Evolutionary conservation across 2,888 invertebrate genomes (phyloP).

Genomic region (Cosmopolites sordidus): DNA sequence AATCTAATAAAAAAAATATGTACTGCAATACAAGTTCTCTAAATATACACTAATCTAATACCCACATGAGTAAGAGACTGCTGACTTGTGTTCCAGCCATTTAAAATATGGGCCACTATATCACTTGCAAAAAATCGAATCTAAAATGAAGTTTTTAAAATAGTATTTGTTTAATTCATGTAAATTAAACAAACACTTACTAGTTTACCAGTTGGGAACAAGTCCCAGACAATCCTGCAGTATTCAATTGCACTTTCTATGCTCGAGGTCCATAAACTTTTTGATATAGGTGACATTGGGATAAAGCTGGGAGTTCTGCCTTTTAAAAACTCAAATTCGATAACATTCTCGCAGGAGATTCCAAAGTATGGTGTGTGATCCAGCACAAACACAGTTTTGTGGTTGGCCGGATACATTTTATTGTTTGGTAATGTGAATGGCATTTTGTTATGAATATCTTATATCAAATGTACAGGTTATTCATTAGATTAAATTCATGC

Average conservation of each 20-base stretch:
- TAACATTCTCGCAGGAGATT: conserved; percentile 73
- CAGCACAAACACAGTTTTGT: conserved; percentile 93
- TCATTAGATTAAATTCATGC: too few relatives aligned
- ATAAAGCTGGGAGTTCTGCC: conserved; percentile 66
- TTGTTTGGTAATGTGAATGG: conserved; percentile 56
- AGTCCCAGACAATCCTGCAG: conserved; percentile 93
- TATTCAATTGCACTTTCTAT: conserved; percentile 95
- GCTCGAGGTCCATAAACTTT: conserved; percentile 94
- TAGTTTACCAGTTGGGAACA: conserved; percentile 88
- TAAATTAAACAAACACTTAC: conserved; percentile 49
- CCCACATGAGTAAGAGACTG: conserved; percentile 84
- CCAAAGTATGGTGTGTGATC: conserved; percentile 92
- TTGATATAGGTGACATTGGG: conserved; percentile 78
- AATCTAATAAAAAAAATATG: conserved; percentile 53
- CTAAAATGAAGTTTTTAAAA: conserved; percentile 47
- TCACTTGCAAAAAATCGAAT: conserved; percentile 85
- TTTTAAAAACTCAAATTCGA: conserved; percentile 79
- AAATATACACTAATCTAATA: conserved; percentile 28
- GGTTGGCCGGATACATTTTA: conserved; percentile 52
- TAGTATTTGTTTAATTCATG: too few relatives aligned
- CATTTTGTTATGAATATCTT: conserved; percentile 34
- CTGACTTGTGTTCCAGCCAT: conserved; percentile 77
- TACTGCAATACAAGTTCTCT: neutral
- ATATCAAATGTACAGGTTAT: too few relatives aligned
- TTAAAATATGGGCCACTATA: conserved; percentile 76